These are phyloP conservation scores for Lutraria lutraria DNA, from an alignment of 2,888 invertebrate species.

Conservation along the genomic window DNA sequence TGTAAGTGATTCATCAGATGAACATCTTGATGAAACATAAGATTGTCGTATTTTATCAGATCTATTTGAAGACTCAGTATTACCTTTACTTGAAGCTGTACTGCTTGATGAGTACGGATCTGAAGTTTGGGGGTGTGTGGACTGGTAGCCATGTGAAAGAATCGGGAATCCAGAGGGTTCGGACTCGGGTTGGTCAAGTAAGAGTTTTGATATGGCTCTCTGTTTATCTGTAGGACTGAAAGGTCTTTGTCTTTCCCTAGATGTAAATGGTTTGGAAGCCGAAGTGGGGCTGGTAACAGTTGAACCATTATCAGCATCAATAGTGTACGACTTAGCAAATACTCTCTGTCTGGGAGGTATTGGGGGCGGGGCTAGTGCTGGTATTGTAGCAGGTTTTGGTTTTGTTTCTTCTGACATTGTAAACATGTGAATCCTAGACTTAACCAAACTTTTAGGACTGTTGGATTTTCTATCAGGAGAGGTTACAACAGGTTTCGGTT, in stretches of 20 bases:
- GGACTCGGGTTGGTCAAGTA: constrained; percentile 35
- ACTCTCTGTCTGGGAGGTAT: constrained; percentile 28
- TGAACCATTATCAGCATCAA: constrained; percentile 25
- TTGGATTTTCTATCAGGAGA: constrained; percentile 44
- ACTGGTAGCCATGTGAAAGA: constrained; percentile 19
- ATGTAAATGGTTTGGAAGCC: constrained; percentile 38
- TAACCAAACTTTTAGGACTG: constrained; percentile 53
- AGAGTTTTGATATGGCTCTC: constrained; percentile 35
- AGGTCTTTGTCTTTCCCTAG: constrained; percentile 57
- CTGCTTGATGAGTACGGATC: constrained; percentile 55
- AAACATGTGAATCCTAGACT: constrained; percentile 61
- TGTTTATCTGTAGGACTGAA: constrained; percentile 50
- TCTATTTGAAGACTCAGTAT: background rate
- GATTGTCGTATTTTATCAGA: constrained; percentile 71
- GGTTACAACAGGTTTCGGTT: constrained; percentile 54
- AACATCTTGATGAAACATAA: constrained; percentile 84
- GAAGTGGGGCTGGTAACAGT: constrained; percentile 29
- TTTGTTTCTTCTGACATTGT: constrained; percentile 52
- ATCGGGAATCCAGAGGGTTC: constrained; percentile 36
- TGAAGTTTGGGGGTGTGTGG: constrained; percentile 31
- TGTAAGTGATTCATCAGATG: constrained; percentile 87
- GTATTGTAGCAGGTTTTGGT: constrained; percentile 34
- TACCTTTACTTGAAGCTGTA: constrained; percentile 17
- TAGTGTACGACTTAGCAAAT: constrained; percentile 18
- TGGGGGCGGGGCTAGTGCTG: constrained; percentile 56